Conservation (phyloP, 2,113 vertebrate species). For the Ochotona princeps region DNA sequence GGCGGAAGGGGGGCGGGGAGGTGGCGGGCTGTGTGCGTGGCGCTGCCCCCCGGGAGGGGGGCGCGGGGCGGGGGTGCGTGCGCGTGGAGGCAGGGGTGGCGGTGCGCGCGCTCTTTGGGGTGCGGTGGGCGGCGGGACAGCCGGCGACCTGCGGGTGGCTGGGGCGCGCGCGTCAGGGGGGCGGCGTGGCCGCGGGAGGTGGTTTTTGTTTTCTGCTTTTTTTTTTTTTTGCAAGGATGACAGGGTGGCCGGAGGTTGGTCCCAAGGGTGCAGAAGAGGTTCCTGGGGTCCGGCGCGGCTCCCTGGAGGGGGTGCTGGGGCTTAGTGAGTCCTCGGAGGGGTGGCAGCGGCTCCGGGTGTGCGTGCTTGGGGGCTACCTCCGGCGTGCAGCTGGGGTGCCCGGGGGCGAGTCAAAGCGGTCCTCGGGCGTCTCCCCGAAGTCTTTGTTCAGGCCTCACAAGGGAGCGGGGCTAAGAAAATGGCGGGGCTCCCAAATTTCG, state of each 20-base stretch:
- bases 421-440: constrained; percentile 82
- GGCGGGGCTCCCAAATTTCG: constrained; percentile 86
- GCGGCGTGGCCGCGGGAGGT: constrained; percentile 46
- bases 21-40: constrained; percentile 65
- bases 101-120: constrained; percentile 26
- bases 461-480: constrained; percentile 83
- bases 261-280: not conserved
- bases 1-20: not conserved
- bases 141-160: constrained; percentile 42
- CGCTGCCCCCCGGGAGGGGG: constrained; percentile 51
- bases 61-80: constrained; percentile 47
- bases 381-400: constrained; percentile 59
- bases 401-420: constrained; percentile 55
- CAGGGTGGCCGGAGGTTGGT: constrained; percentile 57
- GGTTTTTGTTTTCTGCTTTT: not conserved
- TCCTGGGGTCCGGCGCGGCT: not conserved
- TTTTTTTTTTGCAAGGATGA: constrained; percentile 46
- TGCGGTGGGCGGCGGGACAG: constrained; percentile 60
- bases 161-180: not conserved
- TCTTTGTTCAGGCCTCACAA: constrained; percentile 83
- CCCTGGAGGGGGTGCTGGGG: constrained; percentile 39
- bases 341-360: constrained; percentile 53
- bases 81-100: not conserved
- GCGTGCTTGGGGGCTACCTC: constrained; percentile 47
- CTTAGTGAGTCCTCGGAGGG: constrained; percentile 1